A percentile compares a stretch with the other conserved stretches of the same genome.
These are phyloP conservation scores for Ranitomeya variabilis DNA, from an alignment of 2,113 vertebrate species.

Conservation along the genomic window DNA sequence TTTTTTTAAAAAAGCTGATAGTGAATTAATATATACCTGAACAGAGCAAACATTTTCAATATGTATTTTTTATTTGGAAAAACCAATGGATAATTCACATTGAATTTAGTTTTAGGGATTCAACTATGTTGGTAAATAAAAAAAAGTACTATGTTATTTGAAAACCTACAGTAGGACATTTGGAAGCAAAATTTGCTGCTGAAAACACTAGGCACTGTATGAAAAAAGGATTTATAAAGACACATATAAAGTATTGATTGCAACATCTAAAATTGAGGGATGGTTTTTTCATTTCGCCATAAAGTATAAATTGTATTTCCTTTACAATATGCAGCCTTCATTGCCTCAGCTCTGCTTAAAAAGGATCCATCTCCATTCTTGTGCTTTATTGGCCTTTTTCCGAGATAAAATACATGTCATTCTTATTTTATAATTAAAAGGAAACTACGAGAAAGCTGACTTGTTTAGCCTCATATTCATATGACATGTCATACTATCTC, in stretches of 20 bases:
- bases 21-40: not conserved
- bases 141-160: not conserved
- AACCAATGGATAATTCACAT: not conserved
- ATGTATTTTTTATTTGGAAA: not conserved
- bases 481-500: slow-evolving; percentile 41
- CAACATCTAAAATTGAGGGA: not conserved
- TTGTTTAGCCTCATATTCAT: slow-evolving; percentile 42
- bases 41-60: not conserved
- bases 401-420: slow-evolving; percentile 46
- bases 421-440: slow-evolving; percentile 50
- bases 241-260: slow-evolving; percentile 3
- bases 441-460: slow-evolving; percentile 27
- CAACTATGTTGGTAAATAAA: not conserved
- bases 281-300: not conserved
- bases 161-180: not conserved
- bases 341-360: not conserved
- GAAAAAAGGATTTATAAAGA: not conserved
- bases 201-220: not conserved
- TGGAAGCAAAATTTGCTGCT: not conserved
- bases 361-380: not conserved
- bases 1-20: not conserved
- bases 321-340: not conserved
- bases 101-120: not conserved
- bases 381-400: slow-evolving; percentile 32
- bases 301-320: slow-evolving; percentile 4